Evolutionary conservation across 2,113 vertebrate genomes (phyloP).

Genomic region (Micromys minutus): DNA sequence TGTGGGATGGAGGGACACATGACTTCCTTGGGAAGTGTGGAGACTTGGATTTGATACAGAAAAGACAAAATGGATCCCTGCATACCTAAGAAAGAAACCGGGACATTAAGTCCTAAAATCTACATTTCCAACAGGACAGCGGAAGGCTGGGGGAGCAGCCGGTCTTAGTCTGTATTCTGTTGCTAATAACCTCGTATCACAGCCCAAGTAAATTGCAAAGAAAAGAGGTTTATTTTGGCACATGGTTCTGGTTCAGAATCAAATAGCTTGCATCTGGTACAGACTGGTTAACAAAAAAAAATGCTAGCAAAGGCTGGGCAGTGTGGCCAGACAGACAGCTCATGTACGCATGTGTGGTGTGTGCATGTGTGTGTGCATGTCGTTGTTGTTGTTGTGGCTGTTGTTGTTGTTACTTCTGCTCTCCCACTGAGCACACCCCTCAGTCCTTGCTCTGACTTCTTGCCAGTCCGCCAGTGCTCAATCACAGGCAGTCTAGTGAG

Average conservation of each 20-base stretch:
- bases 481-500: not conserved
- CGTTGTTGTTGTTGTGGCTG: too few species aligned
- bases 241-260: not conserved
- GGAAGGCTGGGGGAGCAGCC: not conserved
- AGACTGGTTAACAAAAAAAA: too few species aligned
- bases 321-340: too few species aligned
- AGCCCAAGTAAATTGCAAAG: not conserved
- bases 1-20: not conserved
- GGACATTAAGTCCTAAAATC: not conserved
- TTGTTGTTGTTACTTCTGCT: not conserved
- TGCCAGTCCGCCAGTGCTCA: not conserved
- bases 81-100: not conserved
- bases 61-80: not conserved
- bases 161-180: not conserved
- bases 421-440: not conserved
- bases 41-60: not conserved
- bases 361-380: not conserved
- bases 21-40: not conserved
- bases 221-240: constrained; percentile 14
- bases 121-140: not conserved
- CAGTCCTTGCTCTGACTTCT: not conserved
- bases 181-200: not conserved
- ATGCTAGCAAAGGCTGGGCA: not conserved
- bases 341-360: too few species aligned
- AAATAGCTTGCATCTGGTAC: not conserved